Conservation (phyloP, 1,140 invertebrate species). For the Amphibalanus amphitrite region DNA sequence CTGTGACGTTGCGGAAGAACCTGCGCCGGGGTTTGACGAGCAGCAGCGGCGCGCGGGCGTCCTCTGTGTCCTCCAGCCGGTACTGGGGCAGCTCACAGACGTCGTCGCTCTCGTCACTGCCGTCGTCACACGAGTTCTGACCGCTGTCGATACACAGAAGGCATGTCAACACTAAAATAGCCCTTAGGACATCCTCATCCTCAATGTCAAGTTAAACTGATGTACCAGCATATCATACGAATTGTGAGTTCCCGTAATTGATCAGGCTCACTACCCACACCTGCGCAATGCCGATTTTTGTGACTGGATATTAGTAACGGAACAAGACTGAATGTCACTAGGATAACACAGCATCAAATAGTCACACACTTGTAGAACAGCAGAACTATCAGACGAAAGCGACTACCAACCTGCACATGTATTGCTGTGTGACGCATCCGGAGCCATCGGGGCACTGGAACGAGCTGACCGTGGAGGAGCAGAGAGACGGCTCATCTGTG, state of each 20-base stretch:
- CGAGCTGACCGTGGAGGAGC: not conserved
- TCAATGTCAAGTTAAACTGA: too few species aligned
- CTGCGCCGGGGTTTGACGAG: not conserved
- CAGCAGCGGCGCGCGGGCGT: not conserved
- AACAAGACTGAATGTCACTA: too few species aligned
- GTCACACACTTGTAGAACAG: too few species aligned
- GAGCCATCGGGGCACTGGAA: not conserved
- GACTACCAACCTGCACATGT: conserved; percentile 1
- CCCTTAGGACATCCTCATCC: too few species aligned
- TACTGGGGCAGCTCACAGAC: not conserved
- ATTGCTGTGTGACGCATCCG: conserved; percentile 1
- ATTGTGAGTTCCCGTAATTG: too few species aligned
- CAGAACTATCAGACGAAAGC: too few species aligned
- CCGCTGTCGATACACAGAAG: not conserved
- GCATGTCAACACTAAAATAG: too few species aligned
- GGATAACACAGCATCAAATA: too few species aligned
- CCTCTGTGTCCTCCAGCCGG: not conserved
- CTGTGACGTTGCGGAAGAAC: not conserved
- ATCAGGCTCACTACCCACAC: too few species aligned
- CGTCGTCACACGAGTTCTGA: conserved; percentile 3
- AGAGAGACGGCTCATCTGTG: not conserved
- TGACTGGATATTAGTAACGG: too few species aligned
- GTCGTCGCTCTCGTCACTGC: not conserved
- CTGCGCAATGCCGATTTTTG: too few species aligned
- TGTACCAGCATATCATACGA: too few species aligned